Conservation (phyloP, 2,113 vertebrate species). For the Dicerorhinus sumatrensis region DNA sequence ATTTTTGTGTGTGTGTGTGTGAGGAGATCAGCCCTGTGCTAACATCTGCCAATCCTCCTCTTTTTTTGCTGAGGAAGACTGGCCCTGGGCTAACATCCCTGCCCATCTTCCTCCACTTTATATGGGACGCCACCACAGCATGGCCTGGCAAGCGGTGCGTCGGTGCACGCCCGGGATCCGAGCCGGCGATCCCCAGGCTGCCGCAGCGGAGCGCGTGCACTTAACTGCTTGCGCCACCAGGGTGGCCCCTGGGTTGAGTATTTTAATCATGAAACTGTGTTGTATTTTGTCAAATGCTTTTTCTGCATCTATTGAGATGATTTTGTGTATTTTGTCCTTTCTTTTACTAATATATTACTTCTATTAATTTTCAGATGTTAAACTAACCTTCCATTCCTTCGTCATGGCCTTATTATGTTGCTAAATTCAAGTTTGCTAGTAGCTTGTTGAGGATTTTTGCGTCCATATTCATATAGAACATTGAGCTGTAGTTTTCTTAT, state of each 20-base stretch:
- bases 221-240: no score
- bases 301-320: neutral
- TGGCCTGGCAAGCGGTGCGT: no score
- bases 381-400: neutral
- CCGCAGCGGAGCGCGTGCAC: no score
- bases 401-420: neutral
- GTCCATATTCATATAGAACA: neutral
- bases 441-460: neutral
- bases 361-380: neutral
- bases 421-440: neutral
- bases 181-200: no score
- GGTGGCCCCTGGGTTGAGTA: neutral
- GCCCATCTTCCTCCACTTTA: no score
- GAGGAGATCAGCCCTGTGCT: no score
- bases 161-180: no score
- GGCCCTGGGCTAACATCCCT: no score
- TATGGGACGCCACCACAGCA: no score
- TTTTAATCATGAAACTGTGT: neutral
- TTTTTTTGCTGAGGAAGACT: no score
- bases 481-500: neutral
- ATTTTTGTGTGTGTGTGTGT: no score
- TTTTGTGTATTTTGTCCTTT: neutral
- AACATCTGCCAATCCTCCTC: no score
- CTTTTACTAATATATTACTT: neutral
- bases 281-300: slow-evolving; percentile 14